phyloP scores from a whole-genome alignment of 1,140 invertebrate genomes.

The Lithobius niger region DNA sequence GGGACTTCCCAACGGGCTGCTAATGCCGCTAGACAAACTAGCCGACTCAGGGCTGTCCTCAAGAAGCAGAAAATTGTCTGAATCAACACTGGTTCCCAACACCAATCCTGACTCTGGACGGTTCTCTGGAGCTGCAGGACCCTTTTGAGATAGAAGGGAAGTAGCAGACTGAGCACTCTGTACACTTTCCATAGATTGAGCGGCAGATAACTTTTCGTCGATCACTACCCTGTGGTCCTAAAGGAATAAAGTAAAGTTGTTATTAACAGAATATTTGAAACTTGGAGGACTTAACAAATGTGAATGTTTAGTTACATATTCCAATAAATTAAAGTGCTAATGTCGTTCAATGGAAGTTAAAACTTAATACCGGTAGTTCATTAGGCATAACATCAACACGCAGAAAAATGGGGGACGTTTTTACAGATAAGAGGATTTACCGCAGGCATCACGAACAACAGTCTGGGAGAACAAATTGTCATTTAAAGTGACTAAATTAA shows the following conservation, averaged over 20 bases:
- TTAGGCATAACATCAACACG: too few relatives aligned
- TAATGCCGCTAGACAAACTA: background rate
- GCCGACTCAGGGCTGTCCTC: background rate
- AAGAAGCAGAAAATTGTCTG: background rate
- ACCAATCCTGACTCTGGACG: background rate
- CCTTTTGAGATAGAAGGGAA: background rate
- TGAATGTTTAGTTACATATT: too few relatives aligned
- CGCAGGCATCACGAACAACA: too few relatives aligned
- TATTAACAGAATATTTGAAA: too few relatives aligned
- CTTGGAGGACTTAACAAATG: too few relatives aligned
- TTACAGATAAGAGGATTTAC: too few relatives aligned
- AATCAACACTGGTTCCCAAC: background rate
- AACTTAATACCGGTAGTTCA: too few relatives aligned
- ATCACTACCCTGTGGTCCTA: slow-evolving; percentile 36
- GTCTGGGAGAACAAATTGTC: too few relatives aligned
- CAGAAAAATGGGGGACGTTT: too few relatives aligned
- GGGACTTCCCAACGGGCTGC: background rate
- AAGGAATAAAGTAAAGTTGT: slow-evolving; percentile 51
- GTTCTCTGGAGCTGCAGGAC: background rate
- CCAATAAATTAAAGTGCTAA: too few relatives aligned
- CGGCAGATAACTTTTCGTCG: background rate
- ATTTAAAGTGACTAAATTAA: too few relatives aligned
- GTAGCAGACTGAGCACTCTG: background rate
- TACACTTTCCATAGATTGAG: slow-evolving; percentile 1
- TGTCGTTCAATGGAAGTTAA: too few relatives aligned